Evolutionary conservation across 2,113 vertebrate species (phyloP), one percentile per base, ranked within the genome.

Genomic region (Trochalopteron elliotii): DNA sequence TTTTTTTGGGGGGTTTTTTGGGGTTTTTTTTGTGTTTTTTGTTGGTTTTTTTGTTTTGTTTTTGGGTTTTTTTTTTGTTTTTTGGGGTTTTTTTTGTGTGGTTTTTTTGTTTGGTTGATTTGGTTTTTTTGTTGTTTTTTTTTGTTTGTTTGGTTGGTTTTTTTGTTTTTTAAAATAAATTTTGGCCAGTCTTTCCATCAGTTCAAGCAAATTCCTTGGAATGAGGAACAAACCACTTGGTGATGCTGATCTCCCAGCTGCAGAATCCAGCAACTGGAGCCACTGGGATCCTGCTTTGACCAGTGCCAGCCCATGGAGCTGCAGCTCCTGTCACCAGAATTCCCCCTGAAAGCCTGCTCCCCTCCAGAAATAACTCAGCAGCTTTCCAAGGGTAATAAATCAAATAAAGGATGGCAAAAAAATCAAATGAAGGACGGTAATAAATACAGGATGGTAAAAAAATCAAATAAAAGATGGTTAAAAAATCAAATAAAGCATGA

Each of bases 361-460:
- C 55, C 39, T 49, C 74, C 49, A 8, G 12, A 40, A 42, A 25
- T 4, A 47, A 52, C 23, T 27, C 28, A 78, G 44, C 44, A 77
- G 52, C 53, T 53, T 75, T 15, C 30, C 45, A 53, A 5, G 31
- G 18, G 47, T 3, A 4, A 15, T 2, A 10, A 10, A n/a, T 9
- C 39, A 44, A 52, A 20, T 2, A 1, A 30, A 35, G 40, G 52
- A 31, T 53, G 20, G 47, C 2, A 8, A 12, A n/a, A n/a, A n/a
- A n/a, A n/a, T n/a, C 1, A 10, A 12, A 30, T 12, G 1, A 35
- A 44, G 30, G 15, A 5, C 3, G 15, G 45, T 5, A 6, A 15
- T 2, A 10, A n/a, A n/a, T n/a, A n/a, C n/a, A n/a, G n/a, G n/a
- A n/a, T n/a, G n/a, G n/a, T n/a, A n/a, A n/a, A n/a, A n/a, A n/a